Evolutionary conservation across 1,140 invertebrate species (phyloP), one percentile per base, ranked within the genome.

Genomic region (Leptoteleia sp.): DNA sequence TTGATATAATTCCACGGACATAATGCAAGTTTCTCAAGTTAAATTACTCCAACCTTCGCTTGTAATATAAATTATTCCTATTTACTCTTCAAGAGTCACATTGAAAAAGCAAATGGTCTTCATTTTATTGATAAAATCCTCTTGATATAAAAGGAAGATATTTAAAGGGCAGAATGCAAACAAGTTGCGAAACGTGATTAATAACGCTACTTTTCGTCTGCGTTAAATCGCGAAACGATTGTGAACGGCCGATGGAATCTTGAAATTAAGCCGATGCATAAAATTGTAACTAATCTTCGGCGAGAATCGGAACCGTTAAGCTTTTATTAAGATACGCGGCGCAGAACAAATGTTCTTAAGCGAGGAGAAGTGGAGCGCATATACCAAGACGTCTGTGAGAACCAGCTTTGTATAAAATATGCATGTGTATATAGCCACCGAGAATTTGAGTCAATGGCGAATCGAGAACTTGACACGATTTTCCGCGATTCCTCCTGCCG

Each of bases 401-500:
- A 71, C 8, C 31, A 61, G 50, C 54, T 67, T 38, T 29, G 48
- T 62, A 81, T 71, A 48, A 64, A 64, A 64, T 64, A 50, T 50
- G 22, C 33, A 64, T 12, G 15, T 48, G 37, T 65, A 52, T 52
- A 65, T 43, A 68, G 55, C 43, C 38, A 42, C n/a, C 47, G 40
- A 45, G 64, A 68, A 81, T 80, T 81, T 31, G 22, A 77, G 65
- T 81, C 73, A 78, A 80, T 81, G 61, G 59, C 61, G 42, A 82
- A 76, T 65, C 62, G 59, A 78, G 73, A 70, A 76, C 70, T 78
- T 80, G 81, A 80, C 77, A 81, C 29, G 29, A 77, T 79, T 82
- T 68, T 48, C 45, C 70, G 13, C 12, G 43, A 50, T 57, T 65
- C 70, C 16, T 33, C 40, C 37, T 25, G 33, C 52, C 45, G 45